Base-by-base conservation (phyloP, 2,113 vertebrate species). In the Malaclemys terrapin region DNA sequence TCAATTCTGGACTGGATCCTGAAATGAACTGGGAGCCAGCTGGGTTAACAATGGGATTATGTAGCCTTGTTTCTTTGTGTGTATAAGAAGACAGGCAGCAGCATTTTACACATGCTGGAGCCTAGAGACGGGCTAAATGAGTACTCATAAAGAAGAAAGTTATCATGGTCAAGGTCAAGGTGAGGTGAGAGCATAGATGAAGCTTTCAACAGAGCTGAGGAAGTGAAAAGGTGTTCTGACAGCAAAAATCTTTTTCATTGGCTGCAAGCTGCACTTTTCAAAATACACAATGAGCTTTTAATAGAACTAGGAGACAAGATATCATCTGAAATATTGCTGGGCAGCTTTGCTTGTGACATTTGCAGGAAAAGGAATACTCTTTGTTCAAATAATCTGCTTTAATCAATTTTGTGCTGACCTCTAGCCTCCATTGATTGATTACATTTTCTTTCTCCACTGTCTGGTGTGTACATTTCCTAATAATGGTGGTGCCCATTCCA, bases 351-450 rank as follows among this genome's bases (percentile, higher is more conserved):
- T 84, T 87, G 92, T 98, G 97, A 96, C 93, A 96, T 95, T 97
- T 97, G 22, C 82, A 97, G 83, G 87, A 96, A 91, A 98, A 94
- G 85, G 91, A 89, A 93, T 56, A 24, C 82, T 96, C 89, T 17
- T 22, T 83, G 82, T 96, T 92, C 87, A 96, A 91, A 96, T 96
- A 95, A 97, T 97, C 95, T 95, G 94, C 97, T 94, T 97, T 97
- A 97, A 97, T 98, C 94, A 96, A 96, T 96, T 97, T 91, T 94
- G 29, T 54, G 31, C 91, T 95, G 95, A 97, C 97, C 97, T 83
- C 69, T 98, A 93, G 96, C 97, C 96, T 95, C 27, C 0, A 89
- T 84, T 96, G 97, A 98, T 97, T 97, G 97, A 97, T 97, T 97
- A 95, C 92, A 91, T 96, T 98, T 98, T 93, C 89, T 96, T 92